Evolutionary conservation across 2,888 invertebrate species (phyloP), one percentile per base, ranked within the genome.

Genomic region (Apodemia mormo): DNA sequence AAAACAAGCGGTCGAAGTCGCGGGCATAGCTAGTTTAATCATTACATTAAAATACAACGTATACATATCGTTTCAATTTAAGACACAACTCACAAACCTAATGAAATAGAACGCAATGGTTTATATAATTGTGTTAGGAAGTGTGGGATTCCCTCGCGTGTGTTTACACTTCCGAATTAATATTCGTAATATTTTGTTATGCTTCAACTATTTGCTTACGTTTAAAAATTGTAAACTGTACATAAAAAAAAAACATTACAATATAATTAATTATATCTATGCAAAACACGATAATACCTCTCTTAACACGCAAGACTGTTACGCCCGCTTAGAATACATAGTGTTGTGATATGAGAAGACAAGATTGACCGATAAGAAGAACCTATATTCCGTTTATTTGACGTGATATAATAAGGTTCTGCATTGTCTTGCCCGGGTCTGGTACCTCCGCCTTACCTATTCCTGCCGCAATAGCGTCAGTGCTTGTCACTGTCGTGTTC

Each of bases 41-140:
- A 12, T 12, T 45, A 45, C 5, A 5, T 3, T 49, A 14, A 4
- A 49, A 14, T n/a, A 49, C 7, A 9, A 12, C 49, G 22, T 22
- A 22, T 22, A 14, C 33, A 61, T 33, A 12, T 33, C 61, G 7
- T 61, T 33, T 52, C 64, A 68, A 6, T 52, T 22, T 64, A 64
- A 61, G n/a, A 67, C 43, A 70, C 49, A 67, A 45, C 37, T 65
- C 67, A 66, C n/a, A 40, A 66, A 37, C 37, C 29, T 54, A 72
- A 71, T 75, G 67, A 66, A 67, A 29, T 68, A 68, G 52, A 54
- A 70, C 71, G 22, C 61, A 65, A 66, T 66, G 68, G 68, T 68
- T 73, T 71, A 71, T 66, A 40, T 68, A 71, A 68, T 66, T 68
- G 30, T 70, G 61, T 22, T 52, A 72, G 75, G 75, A 75, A 75